Conservation (phyloP, 2,113 vertebrate species). For the Lampris megalopsis region DNA sequence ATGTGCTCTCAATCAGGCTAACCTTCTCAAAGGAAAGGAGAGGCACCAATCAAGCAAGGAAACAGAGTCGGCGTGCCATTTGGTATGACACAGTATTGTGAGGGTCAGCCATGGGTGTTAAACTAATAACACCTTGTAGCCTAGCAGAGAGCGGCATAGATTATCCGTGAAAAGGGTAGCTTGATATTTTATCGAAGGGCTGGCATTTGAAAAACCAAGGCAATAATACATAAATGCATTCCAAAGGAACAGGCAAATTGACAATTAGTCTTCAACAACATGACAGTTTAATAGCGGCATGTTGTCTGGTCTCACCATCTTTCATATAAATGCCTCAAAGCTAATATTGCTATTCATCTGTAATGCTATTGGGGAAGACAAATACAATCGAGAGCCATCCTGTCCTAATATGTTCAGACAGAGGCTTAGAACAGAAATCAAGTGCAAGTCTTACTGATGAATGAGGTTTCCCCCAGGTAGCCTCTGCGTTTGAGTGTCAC, state of each 20-base stretch:
- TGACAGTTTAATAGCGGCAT: slow-evolving; percentile 56
- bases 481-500: slow-evolving; percentile 85
- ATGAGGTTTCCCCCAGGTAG: slow-evolving; percentile 87
- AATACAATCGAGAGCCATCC: not conserved
- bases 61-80: slow-evolving; percentile 22
- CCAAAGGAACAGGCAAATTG: slow-evolving; percentile 5
- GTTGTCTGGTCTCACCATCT: not conserved
- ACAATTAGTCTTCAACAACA: slow-evolving; percentile 34
- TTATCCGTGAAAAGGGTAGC: slow-evolving; percentile 1
- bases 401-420: not conserved
- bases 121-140: slow-evolving; percentile 14
- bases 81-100: not conserved
- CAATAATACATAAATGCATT: slow-evolving; percentile 23
- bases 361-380: not conserved
- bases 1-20: slow-evolving; percentile 28
- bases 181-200: slow-evolving; percentile 39
- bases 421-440: not conserved
- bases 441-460: slow-evolving; percentile 84
- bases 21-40: slow-evolving; percentile 31
- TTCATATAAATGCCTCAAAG: not conserved
- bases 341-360: not conserved
- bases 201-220: slow-evolving; percentile 46
- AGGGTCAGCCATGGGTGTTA: not conserved
- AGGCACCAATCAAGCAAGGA: slow-evolving; percentile 25
- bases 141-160: slow-evolving; percentile 5